Base-by-base conservation (phyloP, 2,113 vertebrate species). In the Conger conger region DNA sequence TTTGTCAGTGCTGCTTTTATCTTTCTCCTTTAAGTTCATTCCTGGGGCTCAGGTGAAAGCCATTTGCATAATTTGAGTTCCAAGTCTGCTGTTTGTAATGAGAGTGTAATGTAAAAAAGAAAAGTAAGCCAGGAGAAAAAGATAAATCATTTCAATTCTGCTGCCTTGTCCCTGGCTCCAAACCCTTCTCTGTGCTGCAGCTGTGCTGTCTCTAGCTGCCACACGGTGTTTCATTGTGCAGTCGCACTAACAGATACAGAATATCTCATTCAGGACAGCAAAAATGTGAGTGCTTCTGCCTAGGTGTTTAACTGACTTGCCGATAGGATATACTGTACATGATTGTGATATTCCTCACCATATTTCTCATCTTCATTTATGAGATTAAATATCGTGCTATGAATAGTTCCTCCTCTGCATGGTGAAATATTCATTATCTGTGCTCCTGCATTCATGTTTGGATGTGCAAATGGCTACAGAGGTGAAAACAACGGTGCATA, bases 51-150 rank as follows among this genome's bases (percentile, higher is more conserved):
- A 45, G 85, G 42, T 83, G 78, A 53, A 85, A 80, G 37, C 13
- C 7, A 83, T 88, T 90, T 87, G 50, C 86, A 88, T 89, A 87
- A 89, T 85, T 86, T 57, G 83, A 85, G 53, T 80, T 83, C 73
- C 83, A 36, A 18, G 83, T 33, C 78, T 84, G 85, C 50, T 54
- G 76, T 87, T 7, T 76, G 82, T 78, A 88, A 78, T 37, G 2
- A 82, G 82, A 76, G 77, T 81, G 78, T 84, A 84, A 87, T 86
- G 76, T 40, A 42, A 79, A 20, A 82, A 60, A 82, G 15, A 23
- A 54, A 36, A 30, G 45, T 8, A 50, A 50, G 45, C 45, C 40
- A 33, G n/a, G 13, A 73, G n/a, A 33, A 73, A 33, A 73, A 73
- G 57, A 73, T 13, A 73, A 73, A 73, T 73, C 27, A 73, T 73